phyloP scores from a whole-genome alignment of 1,140 invertebrate species.

The Aporrectodea caliginosa region DNA sequence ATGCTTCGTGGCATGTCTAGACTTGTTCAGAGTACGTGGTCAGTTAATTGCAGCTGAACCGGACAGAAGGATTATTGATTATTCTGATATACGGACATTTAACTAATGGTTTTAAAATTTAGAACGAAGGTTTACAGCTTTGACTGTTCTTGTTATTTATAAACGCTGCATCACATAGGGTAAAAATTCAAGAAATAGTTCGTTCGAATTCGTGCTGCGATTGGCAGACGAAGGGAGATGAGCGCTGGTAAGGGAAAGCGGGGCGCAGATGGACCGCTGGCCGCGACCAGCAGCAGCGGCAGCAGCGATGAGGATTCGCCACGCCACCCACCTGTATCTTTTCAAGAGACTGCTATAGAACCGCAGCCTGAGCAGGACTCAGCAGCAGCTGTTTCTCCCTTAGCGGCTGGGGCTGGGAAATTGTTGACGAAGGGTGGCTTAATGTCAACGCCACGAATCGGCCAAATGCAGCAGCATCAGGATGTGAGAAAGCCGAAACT shows the following conservation, averaged over 20 bases:
- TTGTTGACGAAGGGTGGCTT: not conserved
- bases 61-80: too few relatives aligned
- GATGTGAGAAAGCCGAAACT: not conserved
- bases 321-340: not conserved
- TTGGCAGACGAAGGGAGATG: not conserved
- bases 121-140: too few relatives aligned
- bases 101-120: too few relatives aligned
- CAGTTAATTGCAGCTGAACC: too few relatives aligned
- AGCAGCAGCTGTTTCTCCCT: not conserved
- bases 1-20: too few relatives aligned
- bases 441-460: not conserved
- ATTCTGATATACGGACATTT: too few relatives aligned
- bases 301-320: conserved; percentile 36
- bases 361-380: not conserved
- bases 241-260: conserved; percentile 40
- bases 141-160: too few relatives aligned
- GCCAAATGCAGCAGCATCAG: not conserved
- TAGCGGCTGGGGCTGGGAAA: not conserved
- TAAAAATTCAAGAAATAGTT: too few relatives aligned
- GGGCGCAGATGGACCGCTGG: conserved; percentile 44
- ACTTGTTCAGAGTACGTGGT: too few relatives aligned
- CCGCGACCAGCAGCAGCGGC: conserved; percentile 39
- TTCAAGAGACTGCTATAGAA: not conserved
- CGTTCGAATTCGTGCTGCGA: too few relatives aligned
- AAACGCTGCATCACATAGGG: too few relatives aligned